Evolutionary conservation across 2,113 vertebrate species (phyloP), one percentile per base, ranked within the genome.

Genomic region (Nipponia nippon): DNA sequence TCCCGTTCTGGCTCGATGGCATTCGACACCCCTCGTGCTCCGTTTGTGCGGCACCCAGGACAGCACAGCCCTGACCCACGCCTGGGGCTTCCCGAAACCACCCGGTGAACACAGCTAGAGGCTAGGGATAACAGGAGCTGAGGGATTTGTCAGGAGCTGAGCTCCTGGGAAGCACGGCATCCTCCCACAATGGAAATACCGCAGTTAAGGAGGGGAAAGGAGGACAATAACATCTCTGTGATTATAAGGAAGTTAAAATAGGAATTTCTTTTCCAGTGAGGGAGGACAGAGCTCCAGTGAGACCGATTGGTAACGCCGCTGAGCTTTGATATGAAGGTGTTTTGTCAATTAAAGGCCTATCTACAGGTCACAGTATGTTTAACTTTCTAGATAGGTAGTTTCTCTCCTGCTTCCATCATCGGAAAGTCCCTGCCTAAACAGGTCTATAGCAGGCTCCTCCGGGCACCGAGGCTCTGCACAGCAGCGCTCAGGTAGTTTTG

Each of bases 371-470:
- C 67, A 34, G 65, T 16, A 83, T 2, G 17, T n/a, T 85, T 52
- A 23, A 53, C 26, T 58, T 85, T 38, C 56, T 47, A 62, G 25
- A 15, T 6, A 92, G 87, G 90, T 23, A 52, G 81, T 67, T 80
- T 73, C 86, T 80, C 90, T 94, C 91, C 90, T 47, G 55, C 55
- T 91, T 38, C 90, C 95, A 61, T 49, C 84, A 34, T 4, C 2
- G 70, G 93, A 40, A 93, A 89, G 73, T 4, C 6, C 90, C 94
- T 70, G 75, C 77, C 70, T 36, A 32, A 63, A 30, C 0, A 53
- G 77, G 23, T 1, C 6, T 56, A 25, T 1, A 40, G 56, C 59
- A 83, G 85, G 78, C 18, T 89, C 70, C 95, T 82, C 65, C 4
- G 22, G 76, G 76, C 58, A 32, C 38, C 0, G 34, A n/a, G 2